phyloP scores from a whole-genome alignment of 2,113 vertebrate genomes.

The Toxotes jaculatrix region DNA sequence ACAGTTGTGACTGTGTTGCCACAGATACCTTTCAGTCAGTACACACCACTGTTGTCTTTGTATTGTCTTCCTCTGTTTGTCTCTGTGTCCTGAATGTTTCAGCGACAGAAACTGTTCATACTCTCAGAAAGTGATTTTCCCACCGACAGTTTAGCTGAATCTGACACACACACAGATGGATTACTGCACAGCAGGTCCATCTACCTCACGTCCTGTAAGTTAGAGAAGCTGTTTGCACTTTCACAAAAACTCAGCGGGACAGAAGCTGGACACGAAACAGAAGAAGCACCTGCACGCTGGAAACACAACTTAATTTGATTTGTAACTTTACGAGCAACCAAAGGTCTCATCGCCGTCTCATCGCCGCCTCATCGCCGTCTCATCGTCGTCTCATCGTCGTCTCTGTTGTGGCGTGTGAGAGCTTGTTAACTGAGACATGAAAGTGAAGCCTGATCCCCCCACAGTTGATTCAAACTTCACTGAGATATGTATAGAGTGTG shows the following conservation, averaged over 20 bases:
- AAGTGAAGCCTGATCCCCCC: constrained; percentile 19
- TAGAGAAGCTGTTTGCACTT: too few species aligned
- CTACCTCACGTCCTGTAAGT: too few species aligned
- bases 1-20: neutral
- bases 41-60: neutral
- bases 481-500: constrained; percentile 29
- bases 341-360: neutral
- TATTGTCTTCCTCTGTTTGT: neutral
- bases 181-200: too few species aligned
- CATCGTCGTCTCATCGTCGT: neutral
- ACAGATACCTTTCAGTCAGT: neutral
- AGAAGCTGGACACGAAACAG: too few species aligned
- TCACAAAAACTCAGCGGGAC: too few species aligned
- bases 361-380: neutral
- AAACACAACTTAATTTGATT: too few species aligned
- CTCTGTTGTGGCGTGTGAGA: constrained; percentile 23
- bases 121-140: too few species aligned
- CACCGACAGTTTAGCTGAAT: too few species aligned
- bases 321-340: too few species aligned
- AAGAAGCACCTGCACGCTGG: too few species aligned
- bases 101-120: too few species aligned
- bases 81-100: neutral
- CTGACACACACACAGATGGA: too few species aligned
- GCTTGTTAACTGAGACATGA: constrained; percentile 24
- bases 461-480: constrained; percentile 18